Conservation (phyloP, 2,797 vertebrate genomes). For the Coccyzus lansbergi region DNA sequence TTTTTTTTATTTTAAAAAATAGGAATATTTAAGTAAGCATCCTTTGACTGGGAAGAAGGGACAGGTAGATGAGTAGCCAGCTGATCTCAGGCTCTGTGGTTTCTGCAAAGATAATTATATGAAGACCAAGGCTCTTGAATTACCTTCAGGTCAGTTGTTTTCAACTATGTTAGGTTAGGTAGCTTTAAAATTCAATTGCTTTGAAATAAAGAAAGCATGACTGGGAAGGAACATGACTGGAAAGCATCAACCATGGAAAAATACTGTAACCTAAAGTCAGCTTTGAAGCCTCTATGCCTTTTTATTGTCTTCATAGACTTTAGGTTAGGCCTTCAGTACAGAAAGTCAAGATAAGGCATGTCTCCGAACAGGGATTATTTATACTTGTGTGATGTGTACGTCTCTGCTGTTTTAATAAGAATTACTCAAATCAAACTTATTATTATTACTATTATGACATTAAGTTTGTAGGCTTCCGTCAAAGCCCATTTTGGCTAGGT, state of each 20-base stretch:
- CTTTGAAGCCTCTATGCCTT: neutral
- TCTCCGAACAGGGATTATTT: neutral
- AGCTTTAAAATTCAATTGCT: neutral
- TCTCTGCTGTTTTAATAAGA: neutral
- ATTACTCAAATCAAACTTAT: neutral
- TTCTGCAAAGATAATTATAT: neutral
- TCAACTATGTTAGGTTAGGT: neutral
- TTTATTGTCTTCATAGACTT: neutral
- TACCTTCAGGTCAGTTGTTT: neutral
- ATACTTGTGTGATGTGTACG: neutral
- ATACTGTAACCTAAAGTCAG: neutral
- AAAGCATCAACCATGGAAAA: slow-evolving; percentile 16
- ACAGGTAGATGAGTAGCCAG: neutral
- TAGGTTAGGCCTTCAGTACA: neutral
- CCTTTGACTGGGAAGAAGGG: neutral
- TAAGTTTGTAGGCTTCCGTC: neutral
- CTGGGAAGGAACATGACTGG: neutral
- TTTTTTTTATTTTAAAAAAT: neutral
- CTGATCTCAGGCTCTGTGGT: neutral
- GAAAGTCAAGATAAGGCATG: neutral
- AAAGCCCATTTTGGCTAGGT: neutral
- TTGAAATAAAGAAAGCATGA: neutral
- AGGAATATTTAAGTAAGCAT: neutral
- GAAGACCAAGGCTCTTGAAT: neutral
- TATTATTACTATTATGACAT: neutral